Evolutionary conservation across 2,888 invertebrate species (phyloP).

Genomic region (Apotomis capreana): DNA sequence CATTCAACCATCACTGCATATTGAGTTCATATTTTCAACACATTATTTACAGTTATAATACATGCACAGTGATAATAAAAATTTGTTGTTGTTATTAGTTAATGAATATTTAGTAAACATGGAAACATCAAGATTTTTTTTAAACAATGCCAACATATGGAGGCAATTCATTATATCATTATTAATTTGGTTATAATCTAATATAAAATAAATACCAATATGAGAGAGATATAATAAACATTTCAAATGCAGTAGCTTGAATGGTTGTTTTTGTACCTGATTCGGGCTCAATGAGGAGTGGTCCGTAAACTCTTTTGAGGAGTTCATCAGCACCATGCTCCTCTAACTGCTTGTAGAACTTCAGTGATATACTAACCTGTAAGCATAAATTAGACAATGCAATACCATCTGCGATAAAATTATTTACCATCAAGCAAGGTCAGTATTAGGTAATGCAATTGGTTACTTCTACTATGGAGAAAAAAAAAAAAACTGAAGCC

Average conservation of each 20-base stretch:
- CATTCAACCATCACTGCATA: conserved; percentile 18
- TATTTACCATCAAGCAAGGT: background rate
- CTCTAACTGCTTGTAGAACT: conserved; percentile 99
- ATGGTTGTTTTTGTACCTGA: conserved; percentile 84
- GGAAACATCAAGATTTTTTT: too few relatives aligned
- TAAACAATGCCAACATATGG: too few relatives aligned
- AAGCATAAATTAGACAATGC: conserved; percentile 52
- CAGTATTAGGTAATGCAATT: background rate
- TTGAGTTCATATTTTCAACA: background rate
- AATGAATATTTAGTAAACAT: too few relatives aligned
- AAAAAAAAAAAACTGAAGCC: too few relatives aligned
- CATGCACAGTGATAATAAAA: background rate
- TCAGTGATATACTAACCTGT: conserved; percentile 98
- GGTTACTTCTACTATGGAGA: too few relatives aligned
- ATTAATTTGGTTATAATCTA: too few relatives aligned
- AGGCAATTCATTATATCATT: too few relatives aligned
- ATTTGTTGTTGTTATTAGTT: too few relatives aligned
- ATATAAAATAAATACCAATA: too few relatives aligned
- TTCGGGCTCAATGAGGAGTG: conserved; percentile 92
- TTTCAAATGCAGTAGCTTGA: too few relatives aligned
- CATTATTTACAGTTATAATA: too few relatives aligned
- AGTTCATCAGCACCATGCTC: conserved; percentile 99
- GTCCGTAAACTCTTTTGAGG: conserved; percentile 95
- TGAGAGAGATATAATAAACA: too few relatives aligned
- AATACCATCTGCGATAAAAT: background rate